Evolutionary conservation across 1,140 invertebrate species (phyloP), one percentile per base, ranked within the genome.

Genomic region (Teleogryllus occipitalis): DNA sequence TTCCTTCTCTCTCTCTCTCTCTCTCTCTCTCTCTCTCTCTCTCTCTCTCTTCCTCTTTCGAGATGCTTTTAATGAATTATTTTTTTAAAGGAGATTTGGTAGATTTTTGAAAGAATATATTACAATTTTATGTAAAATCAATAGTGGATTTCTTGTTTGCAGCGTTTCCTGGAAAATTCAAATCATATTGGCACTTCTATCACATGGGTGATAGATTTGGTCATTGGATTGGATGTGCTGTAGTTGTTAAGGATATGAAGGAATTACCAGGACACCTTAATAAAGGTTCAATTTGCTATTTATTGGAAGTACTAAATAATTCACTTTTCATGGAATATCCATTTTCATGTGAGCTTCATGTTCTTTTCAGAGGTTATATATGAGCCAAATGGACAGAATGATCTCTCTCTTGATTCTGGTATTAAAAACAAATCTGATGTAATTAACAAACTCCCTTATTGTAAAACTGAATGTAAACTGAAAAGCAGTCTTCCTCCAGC

Each of bases 111-210:
- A 3, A 46, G 10, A 7, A 10, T 12, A 27, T 75, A 5, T 46
- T 5, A 22, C 12, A 27, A 1, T 75, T 75, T 2, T 73, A 18
- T 73, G 21, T 4, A 75, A 75, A 75, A 75, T 75, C 21, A 22
- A 75, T 27, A 5, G 10, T 75, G 8, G 0, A 75, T 22, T 75
- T 3, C 39, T 15, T 75, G 21, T 75, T 27, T 83, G 48, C 78
- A 86, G 85, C 78, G 78, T 82, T 83, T 47, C 80, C 82, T 48
- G 86, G 86, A 22, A 83, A 76, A 48, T 87, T 86, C 79, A 85
- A 87, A 81, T 85, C 84, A 72, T 86, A 85, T 78, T 87, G 85
- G 84, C 83, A 86, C 75, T 86, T 86, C 81, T 83, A 84, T 77
- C 83, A 86, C 74, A 81, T 82, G 21, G 83, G 83, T n/a, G 81